A percentile compares a stretch with the other conserved stretches of the same genome.
Conservation (phyloP, 2,888 invertebrate genomes). For the Entomobrya multifasciata region DNA sequence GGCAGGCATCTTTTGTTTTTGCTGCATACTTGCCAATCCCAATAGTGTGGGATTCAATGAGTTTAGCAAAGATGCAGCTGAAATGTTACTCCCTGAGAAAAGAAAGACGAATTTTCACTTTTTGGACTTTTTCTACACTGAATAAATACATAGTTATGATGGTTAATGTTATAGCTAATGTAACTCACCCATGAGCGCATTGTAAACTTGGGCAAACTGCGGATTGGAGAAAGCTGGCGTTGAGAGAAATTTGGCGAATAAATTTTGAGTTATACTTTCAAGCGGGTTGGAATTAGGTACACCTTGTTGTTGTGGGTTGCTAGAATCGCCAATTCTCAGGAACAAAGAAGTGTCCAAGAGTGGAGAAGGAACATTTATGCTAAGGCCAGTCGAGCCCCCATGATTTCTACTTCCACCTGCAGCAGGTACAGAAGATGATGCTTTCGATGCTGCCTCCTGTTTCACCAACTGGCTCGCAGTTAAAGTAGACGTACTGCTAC, state of each 20-base stretch:
- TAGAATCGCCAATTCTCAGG: constrained; percentile 35
- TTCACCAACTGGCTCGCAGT: constrained; percentile 63
- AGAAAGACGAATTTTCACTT: no score
- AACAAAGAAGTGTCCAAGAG: constrained; percentile 53
- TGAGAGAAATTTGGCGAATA: constrained; percentile 64
- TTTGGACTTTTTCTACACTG: no score
- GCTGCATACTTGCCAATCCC: constrained; percentile 48
- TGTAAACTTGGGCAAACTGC: constrained; percentile 67
- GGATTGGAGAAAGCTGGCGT: constrained; percentile 28
- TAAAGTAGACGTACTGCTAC: constrained; percentile 17
- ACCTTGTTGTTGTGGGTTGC: background rate
- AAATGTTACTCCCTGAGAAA: constrained; percentile 2
- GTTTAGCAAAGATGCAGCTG: constrained; percentile 19
- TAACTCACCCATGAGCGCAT: constrained; percentile 51
- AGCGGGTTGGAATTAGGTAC: constrained; percentile 22
- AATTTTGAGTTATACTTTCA: constrained; percentile 53
- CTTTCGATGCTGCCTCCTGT: constrained; percentile 25
- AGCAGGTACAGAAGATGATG: background rate
- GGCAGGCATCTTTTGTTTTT: constrained; percentile 38
- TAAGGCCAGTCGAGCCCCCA: constrained; percentile 9
- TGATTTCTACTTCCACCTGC: background rate
- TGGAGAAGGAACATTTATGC: constrained; percentile 62
- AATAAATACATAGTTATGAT: background rate
- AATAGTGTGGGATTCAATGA: constrained; percentile 46
- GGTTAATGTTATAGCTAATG: background rate